These are phyloP conservation scores for Plusia festucae DNA, from an alignment of 2,888 invertebrate species.

Conservation along the genomic window DNA sequence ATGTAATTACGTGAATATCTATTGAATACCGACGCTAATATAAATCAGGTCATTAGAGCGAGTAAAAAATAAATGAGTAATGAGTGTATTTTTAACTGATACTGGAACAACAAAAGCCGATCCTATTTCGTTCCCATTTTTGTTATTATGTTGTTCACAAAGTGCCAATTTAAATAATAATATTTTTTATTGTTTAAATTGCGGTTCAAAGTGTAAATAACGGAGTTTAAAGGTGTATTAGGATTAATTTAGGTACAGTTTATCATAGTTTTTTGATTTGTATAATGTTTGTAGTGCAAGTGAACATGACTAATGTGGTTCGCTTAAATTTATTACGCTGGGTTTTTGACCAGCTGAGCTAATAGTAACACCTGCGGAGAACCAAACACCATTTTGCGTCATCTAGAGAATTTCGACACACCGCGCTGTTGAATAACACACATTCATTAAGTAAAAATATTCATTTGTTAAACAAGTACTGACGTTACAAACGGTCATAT, in stretches of 20 bases:
- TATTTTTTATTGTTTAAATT: too few species aligned
- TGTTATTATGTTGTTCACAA: too few species aligned
- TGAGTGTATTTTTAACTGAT: constrained; percentile 10
- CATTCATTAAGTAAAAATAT: constrained; percentile 70
- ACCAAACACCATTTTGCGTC: constrained; percentile 77
- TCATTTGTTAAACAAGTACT: constrained; percentile 33
- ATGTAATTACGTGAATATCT: constrained; percentile 21
- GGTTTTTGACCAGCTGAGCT: constrained; percentile 71
- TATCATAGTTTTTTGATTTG: neutral
- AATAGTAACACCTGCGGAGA: constrained; percentile 74
- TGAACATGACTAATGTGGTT: constrained; percentile 63
- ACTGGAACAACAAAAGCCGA: neutral
- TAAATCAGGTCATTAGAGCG: constrained; percentile 18
- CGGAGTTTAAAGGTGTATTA: neutral
- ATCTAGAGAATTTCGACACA: constrained; percentile 78
- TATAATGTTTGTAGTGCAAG: constrained; percentile 49
- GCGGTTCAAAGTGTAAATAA: neutral
- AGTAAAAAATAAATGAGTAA: constrained; percentile 23
- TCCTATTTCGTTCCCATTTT: neutral
- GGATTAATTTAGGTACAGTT: neutral
- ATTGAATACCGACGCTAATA: constrained; percentile 13
- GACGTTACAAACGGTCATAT: constrained; percentile 25
- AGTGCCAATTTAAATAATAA: too few species aligned
- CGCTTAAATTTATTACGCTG: constrained; percentile 54
- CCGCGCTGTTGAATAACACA: constrained; percentile 66